Evolutionary conservation across 1,140 invertebrate species (phyloP).

Genomic region (Lepidurus arcticus): DNA sequence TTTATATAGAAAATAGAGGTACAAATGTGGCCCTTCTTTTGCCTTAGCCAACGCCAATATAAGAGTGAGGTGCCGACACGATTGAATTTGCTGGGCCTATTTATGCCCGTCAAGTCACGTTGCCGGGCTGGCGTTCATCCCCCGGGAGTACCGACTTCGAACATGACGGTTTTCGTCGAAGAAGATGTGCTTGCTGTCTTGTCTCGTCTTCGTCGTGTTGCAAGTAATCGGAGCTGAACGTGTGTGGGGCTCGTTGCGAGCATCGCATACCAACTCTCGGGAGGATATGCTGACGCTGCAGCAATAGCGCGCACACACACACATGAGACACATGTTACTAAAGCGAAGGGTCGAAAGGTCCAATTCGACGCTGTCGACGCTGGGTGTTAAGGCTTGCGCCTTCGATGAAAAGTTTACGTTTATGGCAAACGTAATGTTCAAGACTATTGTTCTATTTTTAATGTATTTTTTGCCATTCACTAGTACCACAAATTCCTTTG

Average conservation of each 20-base stretch:
- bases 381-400: too few relatives aligned
- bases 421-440: too few relatives aligned
- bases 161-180: background rate
- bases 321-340: background rate
- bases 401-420: too few relatives aligned
- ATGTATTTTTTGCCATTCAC: too few relatives aligned
- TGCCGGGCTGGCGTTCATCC: background rate
- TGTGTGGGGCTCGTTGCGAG: background rate
- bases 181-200: background rate
- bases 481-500: too few relatives aligned
- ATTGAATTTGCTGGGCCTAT: slow-evolving; percentile 18
- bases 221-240: slow-evolving; percentile 16
- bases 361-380: too few relatives aligned
- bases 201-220: background rate
- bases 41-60: too few relatives aligned
- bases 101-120: background rate
- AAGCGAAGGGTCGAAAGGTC: too few relatives aligned
- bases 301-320: background rate
- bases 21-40: too few relatives aligned
- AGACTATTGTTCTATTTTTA: too few relatives aligned
- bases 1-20: too few relatives aligned
- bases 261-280: slow-evolving; percentile 13
- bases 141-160: slow-evolving; percentile 3
- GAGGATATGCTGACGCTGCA: background rate
- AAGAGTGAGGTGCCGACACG: background rate